phyloP scores from a whole-genome alignment of 2,797 vertebrate species.

The Intellagama lesueurii region DNA sequence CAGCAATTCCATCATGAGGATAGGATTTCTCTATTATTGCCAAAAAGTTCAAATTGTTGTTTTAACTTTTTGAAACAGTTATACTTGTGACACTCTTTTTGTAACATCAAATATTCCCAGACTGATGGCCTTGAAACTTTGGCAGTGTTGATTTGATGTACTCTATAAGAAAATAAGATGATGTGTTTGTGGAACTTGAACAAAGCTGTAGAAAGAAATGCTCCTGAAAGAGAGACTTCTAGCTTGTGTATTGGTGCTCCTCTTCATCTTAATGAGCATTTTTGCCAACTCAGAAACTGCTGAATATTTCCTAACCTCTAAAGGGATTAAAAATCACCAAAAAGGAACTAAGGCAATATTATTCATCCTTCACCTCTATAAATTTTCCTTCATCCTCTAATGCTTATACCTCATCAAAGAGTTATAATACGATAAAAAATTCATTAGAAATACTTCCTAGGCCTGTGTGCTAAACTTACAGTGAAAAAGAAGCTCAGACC shows the following conservation, averaged over 20 bases:
- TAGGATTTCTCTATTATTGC: too few relatives aligned
- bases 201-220: neutral
- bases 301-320: neutral
- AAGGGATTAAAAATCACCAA: neutral
- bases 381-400: conserved; percentile 13
- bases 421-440: conserved; percentile 9
- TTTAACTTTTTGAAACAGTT: too few relatives aligned
- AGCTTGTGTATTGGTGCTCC: neutral
- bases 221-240: too few relatives aligned
- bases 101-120: neutral
- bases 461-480: neutral
- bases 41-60: too few relatives aligned
- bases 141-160: neutral
- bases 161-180: neutral
- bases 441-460: conserved; percentile 22
- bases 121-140: neutral
- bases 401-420: neutral
- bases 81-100: too few relatives aligned
- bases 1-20: neutral
- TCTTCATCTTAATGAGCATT: neutral
- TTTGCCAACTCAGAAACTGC: neutral
- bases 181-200: neutral
- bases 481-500: neutral
- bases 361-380: neutral
- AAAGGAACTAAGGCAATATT: neutral